phyloP scores from a whole-genome alignment of 2,797 vertebrate genomes.

The Acestrorhynchus altus region DNA sequence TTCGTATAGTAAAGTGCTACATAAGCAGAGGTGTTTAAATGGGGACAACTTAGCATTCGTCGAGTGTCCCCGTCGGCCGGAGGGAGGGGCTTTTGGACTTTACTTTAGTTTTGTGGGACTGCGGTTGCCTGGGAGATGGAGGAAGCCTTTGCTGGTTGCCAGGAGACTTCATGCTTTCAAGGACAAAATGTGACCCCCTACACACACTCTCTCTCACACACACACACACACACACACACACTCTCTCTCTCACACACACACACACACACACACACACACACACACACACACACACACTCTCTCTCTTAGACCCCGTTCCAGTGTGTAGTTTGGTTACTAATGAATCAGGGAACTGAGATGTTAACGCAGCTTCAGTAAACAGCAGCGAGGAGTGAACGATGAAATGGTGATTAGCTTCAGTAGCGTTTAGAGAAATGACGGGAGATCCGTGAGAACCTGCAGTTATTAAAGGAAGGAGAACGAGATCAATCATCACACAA shows the following conservation, averaged over 20 bases:
- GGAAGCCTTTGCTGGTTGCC: slow-evolving; percentile 60
- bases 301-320: too few relatives aligned
- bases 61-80: slow-evolving; percentile 10
- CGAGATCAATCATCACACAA: too few relatives aligned
- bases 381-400: too few relatives aligned
- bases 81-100: slow-evolving; percentile 22
- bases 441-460: too few relatives aligned
- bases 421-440: too few relatives aligned
- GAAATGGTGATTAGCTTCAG: too few relatives aligned
- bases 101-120: slow-evolving; percentile 45
- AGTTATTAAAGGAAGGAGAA: too few relatives aligned
- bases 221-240: slow-evolving; percentile 15
- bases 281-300: slow-evolving; percentile 14
- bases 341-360: slow-evolving; percentile 46
- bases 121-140: slow-evolving; percentile 55
- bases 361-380: neutral
- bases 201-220: slow-evolving; percentile 14
- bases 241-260: slow-evolving; percentile 7
- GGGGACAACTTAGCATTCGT: neutral
- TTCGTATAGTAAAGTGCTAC: too few relatives aligned
- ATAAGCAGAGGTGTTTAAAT: too few relatives aligned
- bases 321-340: slow-evolving; percentile 40
- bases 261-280: slow-evolving; percentile 12
- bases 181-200: slow-evolving; percentile 54
- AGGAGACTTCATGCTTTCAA: slow-evolving; percentile 58